phyloP scores from a whole-genome alignment of 2,797 vertebrate species.

The Euphonia xanthogaster region DNA sequence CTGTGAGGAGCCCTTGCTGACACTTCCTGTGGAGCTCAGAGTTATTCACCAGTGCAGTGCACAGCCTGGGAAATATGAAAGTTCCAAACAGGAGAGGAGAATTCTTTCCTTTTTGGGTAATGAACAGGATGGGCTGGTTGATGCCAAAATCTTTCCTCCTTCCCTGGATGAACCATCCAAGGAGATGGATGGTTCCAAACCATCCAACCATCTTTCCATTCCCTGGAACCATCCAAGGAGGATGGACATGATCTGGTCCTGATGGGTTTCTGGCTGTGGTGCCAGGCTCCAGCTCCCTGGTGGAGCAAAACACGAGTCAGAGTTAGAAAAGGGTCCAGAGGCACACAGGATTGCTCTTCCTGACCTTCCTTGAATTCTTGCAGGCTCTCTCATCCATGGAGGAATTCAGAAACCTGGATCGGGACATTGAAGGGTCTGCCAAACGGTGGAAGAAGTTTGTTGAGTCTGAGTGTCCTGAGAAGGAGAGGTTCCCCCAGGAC shows the following conservation, averaged over 20 bases:
- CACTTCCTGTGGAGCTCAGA: neutral
- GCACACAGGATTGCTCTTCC: neutral
- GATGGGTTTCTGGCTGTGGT: neutral
- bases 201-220: neutral
- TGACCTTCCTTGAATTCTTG: neutral
- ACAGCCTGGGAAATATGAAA: neutral
- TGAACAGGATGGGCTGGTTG: neutral
- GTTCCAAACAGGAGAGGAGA: neutral
- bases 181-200: neutral
- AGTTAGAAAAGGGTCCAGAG: neutral
- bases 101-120: neutral
- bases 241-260: neutral
- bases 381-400: slow-evolving; percentile 91
- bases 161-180: neutral
- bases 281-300: neutral
- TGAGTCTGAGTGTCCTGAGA: slow-evolving; percentile 92
- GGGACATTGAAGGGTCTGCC: slow-evolving; percentile 91
- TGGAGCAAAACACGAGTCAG: neutral
- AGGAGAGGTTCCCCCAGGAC: slow-evolving; percentile 93
- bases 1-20: neutral
- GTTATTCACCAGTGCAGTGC: neutral
- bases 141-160: neutral
- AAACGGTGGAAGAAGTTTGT: slow-evolving; percentile 95
- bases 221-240: neutral
- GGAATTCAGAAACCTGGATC: slow-evolving; percentile 89